Percentiles rank a stretch among this genome's conserved stretches.
Conservation (phyloP, 2,888 invertebrate species). For the Mesoligia furuncula region DNA sequence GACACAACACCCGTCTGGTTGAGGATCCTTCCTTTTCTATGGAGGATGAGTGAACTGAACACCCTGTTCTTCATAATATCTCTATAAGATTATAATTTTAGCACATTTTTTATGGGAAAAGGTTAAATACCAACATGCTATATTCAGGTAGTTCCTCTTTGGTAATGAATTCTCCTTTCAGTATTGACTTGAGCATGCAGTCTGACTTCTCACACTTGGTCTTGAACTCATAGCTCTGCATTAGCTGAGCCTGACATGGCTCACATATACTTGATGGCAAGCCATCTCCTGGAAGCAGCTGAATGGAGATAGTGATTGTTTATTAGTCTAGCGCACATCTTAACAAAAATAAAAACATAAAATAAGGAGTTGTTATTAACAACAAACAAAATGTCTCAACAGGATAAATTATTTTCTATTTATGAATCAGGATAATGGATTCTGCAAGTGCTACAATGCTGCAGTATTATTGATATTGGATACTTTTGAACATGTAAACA, state of each 20-base stretch:
- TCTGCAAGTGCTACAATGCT: background rate
- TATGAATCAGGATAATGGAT: background rate
- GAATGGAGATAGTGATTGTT: constrained; percentile 39
- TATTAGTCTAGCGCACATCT: constrained; percentile 6
- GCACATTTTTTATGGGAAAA: background rate
- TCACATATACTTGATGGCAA: constrained; percentile 77
- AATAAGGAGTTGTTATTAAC: background rate
- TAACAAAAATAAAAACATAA: background rate
- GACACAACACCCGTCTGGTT: background rate
- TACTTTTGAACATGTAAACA: background rate
- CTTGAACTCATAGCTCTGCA: constrained; percentile 83
- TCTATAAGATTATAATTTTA: constrained; percentile 1
- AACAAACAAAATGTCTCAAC: background rate
- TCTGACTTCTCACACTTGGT: constrained; percentile 84
- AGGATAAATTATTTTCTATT: background rate
- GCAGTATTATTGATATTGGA: constrained; percentile 6
- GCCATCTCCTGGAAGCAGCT: constrained; percentile 73
- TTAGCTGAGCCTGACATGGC: constrained; percentile 74
- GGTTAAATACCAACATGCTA: constrained; percentile 58
- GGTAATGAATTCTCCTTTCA: constrained; percentile 69
- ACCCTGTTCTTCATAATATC: background rate
- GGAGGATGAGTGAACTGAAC: background rate
- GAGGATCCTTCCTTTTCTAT: background rate
- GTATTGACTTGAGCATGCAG: constrained; percentile 74
- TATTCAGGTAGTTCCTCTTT: constrained; percentile 62